These are phyloP conservation scores for Sycobia sp. DNA, from an alignment of 1,140 invertebrate genomes.

Conservation along the genomic window DNA sequence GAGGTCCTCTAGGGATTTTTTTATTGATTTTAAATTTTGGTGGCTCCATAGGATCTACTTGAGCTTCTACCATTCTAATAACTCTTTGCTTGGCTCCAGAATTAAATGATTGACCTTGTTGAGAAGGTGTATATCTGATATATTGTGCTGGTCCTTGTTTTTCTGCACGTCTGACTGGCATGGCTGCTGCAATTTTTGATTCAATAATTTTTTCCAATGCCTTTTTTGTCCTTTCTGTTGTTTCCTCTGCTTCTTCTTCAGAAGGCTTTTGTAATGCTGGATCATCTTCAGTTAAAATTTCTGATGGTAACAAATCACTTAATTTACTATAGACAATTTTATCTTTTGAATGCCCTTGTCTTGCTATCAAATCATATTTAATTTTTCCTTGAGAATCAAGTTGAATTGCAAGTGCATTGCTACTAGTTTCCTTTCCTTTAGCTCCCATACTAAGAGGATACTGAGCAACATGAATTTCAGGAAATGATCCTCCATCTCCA, in stretches of 20 bases:
- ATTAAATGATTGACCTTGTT: conserved; percentile 94
- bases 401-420: conserved; percentile 92
- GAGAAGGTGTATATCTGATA: conserved; percentile 96
- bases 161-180: conserved; percentile 91
- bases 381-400: conserved; percentile 93
- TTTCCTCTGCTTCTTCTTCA: conserved; percentile 84
- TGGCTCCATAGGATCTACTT: conserved; percentile 98
- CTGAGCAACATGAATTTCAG: conserved; percentile 96
- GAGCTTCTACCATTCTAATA: conserved; percentile 94
- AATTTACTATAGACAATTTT: conserved; percentile 98
- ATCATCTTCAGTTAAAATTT: conserved; percentile 90
- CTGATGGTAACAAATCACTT: conserved; percentile 90
- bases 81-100: conserved; percentile 97
- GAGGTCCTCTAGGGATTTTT: conserved; percentile 96
- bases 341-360: conserved; percentile 94
- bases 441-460: conserved; percentile 90
- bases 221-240: conserved; percentile 82
- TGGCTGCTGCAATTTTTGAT: conserved; percentile 89
- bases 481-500: conserved; percentile 97
- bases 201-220: conserved; percentile 88
- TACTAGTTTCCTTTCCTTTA: conserved; percentile 74
- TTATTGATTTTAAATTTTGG: conserved; percentile 96
- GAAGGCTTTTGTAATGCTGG: conserved; percentile 83
- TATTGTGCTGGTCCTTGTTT: conserved; percentile 92
- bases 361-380: conserved; percentile 95